These are phyloP conservation scores for Hoplias malabaricus DNA, from an alignment of 2,113 vertebrate species.

Conservation along the genomic window DNA sequence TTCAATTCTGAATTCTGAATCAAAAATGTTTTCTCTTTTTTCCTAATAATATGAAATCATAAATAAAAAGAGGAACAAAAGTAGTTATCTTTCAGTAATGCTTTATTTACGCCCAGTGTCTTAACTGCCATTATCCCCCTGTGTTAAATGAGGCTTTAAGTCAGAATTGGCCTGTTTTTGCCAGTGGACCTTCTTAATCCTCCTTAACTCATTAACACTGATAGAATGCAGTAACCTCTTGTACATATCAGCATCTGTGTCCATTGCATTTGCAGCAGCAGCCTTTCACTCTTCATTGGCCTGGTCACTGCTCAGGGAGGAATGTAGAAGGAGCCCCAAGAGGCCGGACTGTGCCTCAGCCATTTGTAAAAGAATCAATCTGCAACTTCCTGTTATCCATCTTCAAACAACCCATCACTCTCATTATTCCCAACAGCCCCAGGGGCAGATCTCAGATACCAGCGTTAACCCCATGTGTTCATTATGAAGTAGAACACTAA, in stretches of 20 bases:
- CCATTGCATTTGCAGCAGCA: neutral
- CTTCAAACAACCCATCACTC: conserved; percentile 48
- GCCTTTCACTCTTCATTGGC: neutral
- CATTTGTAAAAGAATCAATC: conserved; percentile 46
- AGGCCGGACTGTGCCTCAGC: conserved; percentile 28
- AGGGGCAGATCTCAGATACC: conserved; percentile 25
- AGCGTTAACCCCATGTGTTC: neutral
- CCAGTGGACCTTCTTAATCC: neutral
- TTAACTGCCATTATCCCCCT: no score
- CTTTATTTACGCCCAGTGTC: no score
- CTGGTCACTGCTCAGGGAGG: neutral
- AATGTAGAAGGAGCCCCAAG: conserved; percentile 24
- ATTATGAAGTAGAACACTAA: neutral
- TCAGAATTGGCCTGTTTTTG: neutral
- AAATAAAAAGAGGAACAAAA: no score
- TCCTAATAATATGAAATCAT: no score
- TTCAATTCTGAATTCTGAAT: no score
- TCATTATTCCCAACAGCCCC: conserved; percentile 46
- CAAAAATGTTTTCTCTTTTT: no score
- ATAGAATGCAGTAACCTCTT: neutral
- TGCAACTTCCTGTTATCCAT: conserved; percentile 50
- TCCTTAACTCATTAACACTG: neutral
- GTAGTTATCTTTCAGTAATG: no score
- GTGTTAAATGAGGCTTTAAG: no score
- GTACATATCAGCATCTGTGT: neutral